Base-by-base conservation (phyloP, 2,113 vertebrate genomes). In the Indri indri region DNA sequence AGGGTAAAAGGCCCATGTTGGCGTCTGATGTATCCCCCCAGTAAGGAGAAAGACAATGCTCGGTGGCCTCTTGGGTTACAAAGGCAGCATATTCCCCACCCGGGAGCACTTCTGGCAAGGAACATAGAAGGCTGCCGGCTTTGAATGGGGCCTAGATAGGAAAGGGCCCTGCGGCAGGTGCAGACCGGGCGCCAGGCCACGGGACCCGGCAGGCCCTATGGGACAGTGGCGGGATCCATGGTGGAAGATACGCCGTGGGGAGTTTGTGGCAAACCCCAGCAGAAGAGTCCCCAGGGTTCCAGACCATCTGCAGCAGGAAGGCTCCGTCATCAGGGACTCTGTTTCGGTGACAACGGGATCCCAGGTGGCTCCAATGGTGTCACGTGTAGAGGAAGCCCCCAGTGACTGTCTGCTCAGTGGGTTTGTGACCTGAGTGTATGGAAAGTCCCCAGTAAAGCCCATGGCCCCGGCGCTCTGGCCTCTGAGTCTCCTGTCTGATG, bases 161-260 rank as follows among this genome's bases (percentile, higher is more conserved):
- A 63, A 22, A 50, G 34, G 23, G 34, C 42, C 61, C 23, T 5
- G 5, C 30, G 45, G 27, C 5, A 30, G 74, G 57, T 63, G 30
- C 30, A 23, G 3, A n/a, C 3, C 10, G 13, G 14, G 50, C 4
- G 14, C 32, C 88, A 13, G 22, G 20, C 32, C 23, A 6, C 4
- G 3, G 2, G 11, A 37, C 66, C 32, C 0, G 2, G 22, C 17
- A 57, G 27, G 50, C 20, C 45, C 76, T 76, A 2, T 76, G 40
- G 27, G 8, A 45, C 0, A 16, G 59, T 1, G 25, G 9, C 57
- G 37, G 8, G 30, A 10, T 7, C 32, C 2, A 0, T 3, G 34
- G 32, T 22, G 17, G 88, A 12, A 18, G 18, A 61, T 16, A 30
- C 0, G 11, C 8, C 5, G 30, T 7, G 8, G 70, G 68, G 14